Evolutionary conservation across 2,113 vertebrate species (phyloP).

Genomic region (Alaudala cheleensis): DNA sequence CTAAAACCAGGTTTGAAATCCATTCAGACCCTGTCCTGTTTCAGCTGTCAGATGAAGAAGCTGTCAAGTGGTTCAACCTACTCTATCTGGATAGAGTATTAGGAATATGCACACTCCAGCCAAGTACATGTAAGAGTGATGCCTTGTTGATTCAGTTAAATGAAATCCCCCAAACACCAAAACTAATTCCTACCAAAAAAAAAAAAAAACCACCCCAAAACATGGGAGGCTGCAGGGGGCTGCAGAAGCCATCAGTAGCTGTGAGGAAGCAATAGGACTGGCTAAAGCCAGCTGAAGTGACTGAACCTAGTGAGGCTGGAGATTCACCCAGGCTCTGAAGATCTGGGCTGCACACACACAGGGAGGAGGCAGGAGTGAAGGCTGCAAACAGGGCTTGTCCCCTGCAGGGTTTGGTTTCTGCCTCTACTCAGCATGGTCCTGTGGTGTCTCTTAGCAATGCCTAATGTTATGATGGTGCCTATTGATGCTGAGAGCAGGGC

Average conservation of each 20-base stretch:
- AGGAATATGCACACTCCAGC: accelerated
- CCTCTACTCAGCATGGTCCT: accelerated
- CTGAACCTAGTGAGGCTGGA: neutral
- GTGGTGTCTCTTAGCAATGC: neutral
- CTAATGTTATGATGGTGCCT: neutral
- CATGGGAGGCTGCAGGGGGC: neutral
- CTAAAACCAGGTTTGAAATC: neutral
- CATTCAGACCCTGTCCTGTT: neutral
- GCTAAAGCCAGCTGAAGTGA: neutral
- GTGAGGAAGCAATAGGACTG: neutral
- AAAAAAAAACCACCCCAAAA: neutral
- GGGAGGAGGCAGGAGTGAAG: neutral
- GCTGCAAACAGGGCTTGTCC: neutral
- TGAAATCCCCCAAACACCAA: neutral
- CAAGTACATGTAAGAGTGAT: neutral
- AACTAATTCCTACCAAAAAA: neutral
- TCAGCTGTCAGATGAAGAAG: neutral
- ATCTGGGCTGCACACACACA: accelerated
- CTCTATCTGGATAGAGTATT: neutral
- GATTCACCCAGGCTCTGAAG: neutral
- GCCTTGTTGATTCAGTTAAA: neutral
- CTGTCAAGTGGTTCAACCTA: neutral
- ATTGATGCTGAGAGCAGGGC: neutral
- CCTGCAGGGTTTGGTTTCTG: neutral
- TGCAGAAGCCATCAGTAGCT: neutral